Evolutionary conservation across 2,888 invertebrate genomes (phyloP).

Genomic region (Horisme vitalbata): DNA sequence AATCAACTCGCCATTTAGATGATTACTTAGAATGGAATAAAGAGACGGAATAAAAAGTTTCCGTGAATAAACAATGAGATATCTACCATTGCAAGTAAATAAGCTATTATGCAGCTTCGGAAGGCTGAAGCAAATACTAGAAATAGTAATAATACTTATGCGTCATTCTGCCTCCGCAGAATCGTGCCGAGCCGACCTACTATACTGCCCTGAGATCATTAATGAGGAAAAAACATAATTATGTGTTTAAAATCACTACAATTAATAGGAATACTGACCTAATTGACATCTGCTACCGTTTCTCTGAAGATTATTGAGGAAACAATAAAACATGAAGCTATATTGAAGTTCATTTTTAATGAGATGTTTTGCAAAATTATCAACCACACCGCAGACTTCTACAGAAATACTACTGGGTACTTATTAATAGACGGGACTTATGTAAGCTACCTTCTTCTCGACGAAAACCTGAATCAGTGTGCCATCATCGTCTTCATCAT

Average conservation of each 20-base stretch:
- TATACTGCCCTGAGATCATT: slow-evolving; percentile 4
- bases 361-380: too few relatives aligned
- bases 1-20: slow-evolving; percentile 9
- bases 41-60: slow-evolving; percentile 29
- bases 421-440: too few relatives aligned
- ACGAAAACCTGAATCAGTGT: too few relatives aligned
- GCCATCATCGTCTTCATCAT: too few relatives aligned
- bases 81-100: too few relatives aligned
- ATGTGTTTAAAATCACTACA: neutral
- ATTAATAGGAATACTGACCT: neutral
- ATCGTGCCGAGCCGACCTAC: slow-evolving; percentile 6
- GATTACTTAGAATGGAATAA: slow-evolving; percentile 28
- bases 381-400: too few relatives aligned
- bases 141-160: slow-evolving; percentile 14
- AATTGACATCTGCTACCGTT: too few relatives aligned
- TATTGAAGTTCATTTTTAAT: too few relatives aligned
- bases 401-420: too few relatives aligned
- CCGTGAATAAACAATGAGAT: slow-evolving; percentile 28
- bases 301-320: too few relatives aligned
- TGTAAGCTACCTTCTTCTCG: too few relatives aligned
- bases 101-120: slow-evolving; percentile 15
- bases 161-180: slow-evolving; percentile 20
- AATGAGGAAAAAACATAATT: slow-evolving; percentile 10
- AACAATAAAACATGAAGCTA: too few relatives aligned
- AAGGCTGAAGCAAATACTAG: slow-evolving; percentile 24